phyloP scores from a whole-genome alignment of 2,888 invertebrate species.

The Phyllotreta striolata region DNA sequence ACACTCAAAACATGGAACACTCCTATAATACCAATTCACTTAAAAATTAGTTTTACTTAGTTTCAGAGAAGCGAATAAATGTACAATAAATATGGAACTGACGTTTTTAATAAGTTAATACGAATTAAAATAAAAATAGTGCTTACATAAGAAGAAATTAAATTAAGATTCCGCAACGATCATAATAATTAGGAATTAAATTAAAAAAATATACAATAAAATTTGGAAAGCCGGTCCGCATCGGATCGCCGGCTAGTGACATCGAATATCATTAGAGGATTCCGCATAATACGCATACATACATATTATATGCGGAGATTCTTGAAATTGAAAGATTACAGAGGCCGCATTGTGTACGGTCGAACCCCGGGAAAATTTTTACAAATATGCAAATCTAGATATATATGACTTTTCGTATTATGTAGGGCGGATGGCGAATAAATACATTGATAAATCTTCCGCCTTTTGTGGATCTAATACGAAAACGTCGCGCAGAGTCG shows the following conservation, averaged over 20 bases:
- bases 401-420: conserved; percentile 43
- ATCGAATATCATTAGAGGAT: conserved; percentile 58
- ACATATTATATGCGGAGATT: conserved; percentile 47
- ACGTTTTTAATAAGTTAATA: no score
- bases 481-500: conserved; percentile 12
- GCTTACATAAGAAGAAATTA: no score
- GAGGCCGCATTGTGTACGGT: conserved; percentile 54
- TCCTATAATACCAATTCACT: no score
- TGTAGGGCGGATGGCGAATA: conserved; percentile 40
- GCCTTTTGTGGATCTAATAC: conserved; percentile 36
- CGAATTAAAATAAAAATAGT: no score
- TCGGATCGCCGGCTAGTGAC: conserved; percentile 50
- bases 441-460: conserved; percentile 44
- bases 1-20: no score
- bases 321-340: conserved; percentile 59
- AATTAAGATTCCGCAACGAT: no score
- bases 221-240: no score
- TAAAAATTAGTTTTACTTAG: no score
- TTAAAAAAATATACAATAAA: conserved; percentile 18
- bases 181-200: no score
- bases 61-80: no score
- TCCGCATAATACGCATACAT: conserved; percentile 33
- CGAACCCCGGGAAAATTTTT: conserved; percentile 43
- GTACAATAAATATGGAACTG: no score
- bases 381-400: conserved; percentile 46